Conservation (phyloP, 2,113 vertebrate genomes). For the Apodemus speciosus region DNA sequence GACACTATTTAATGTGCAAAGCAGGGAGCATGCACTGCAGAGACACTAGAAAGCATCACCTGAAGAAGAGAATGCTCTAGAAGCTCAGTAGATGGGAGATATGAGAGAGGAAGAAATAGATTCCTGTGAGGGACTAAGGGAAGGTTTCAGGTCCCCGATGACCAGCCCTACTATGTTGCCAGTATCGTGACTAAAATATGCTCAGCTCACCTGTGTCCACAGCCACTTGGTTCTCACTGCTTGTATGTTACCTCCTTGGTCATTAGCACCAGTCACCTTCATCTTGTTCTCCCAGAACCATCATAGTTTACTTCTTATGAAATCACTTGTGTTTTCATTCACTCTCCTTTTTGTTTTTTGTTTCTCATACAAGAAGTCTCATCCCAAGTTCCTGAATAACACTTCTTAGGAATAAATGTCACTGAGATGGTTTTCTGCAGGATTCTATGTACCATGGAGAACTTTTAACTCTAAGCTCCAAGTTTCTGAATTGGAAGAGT, state of each 20-base stretch:
- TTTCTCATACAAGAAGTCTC: background rate
- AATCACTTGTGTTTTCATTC: background rate
- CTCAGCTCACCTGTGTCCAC: too few species aligned
- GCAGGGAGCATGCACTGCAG: background rate
- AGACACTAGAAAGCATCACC: background rate
- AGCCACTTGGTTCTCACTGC: background rate
- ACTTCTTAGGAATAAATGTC: background rate
- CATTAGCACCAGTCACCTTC: background rate
- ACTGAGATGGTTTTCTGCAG: background rate
- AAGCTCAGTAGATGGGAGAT: background rate
- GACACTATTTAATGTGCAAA: background rate
- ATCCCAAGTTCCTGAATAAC: background rate
- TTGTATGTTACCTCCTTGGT: background rate
- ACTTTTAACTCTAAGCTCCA: background rate
- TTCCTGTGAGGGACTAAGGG: background rate
- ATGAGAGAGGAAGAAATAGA: background rate
- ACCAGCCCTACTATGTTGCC: background rate
- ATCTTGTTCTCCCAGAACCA: background rate
- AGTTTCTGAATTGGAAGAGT: background rate
- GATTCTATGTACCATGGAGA: background rate
- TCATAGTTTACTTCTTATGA: background rate
- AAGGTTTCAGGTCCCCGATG: background rate
- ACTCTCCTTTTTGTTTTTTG: background rate
- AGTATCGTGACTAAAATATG: background rate
- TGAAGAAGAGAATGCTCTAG: background rate